Conservation (phyloP, 2,888 invertebrate genomes). For the Lepetodrilus schrolli region DNA sequence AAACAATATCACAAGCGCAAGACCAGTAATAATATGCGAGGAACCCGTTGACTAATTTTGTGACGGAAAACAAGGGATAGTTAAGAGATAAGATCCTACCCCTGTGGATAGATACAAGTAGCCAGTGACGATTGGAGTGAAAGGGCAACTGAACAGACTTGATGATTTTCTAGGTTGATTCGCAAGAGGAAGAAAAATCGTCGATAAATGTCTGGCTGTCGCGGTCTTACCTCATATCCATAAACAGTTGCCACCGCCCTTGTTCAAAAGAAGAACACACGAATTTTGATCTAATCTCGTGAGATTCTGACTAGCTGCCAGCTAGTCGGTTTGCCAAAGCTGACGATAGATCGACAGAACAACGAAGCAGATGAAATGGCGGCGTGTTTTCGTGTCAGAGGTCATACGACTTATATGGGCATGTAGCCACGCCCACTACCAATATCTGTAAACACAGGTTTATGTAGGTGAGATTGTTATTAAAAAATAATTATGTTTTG, state of each 20-base stretch:
- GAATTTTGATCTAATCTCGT: not conserved
- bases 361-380: slow-evolving; percentile 30
- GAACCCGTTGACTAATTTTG: too few relatives aligned
- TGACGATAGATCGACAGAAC: not conserved
- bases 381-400: slow-evolving; percentile 33
- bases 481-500: too few relatives aligned
- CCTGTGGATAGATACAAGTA: too few relatives aligned
- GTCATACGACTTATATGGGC: slow-evolving; percentile 24
- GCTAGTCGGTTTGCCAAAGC: not conserved
- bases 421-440: slow-evolving; percentile 15
- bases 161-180: too few relatives aligned
- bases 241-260: not conserved
- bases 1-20: too few relatives aligned
- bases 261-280: slow-evolving; percentile 8
- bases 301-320: not conserved
- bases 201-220: slow-evolving; percentile 1
- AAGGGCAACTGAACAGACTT: too few relatives aligned
- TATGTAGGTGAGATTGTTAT: too few relatives aligned
- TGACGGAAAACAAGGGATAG: too few relatives aligned
- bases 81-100: too few relatives aligned
- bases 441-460: slow-evolving; percentile 26
- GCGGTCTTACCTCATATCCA: slow-evolving; percentile 2
- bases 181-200: too few relatives aligned
- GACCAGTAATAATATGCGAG: too few relatives aligned
- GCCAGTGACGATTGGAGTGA: too few relatives aligned